A percentile compares a stretch with the other conserved stretches of the same genome.
Evolutionary conservation across 2,888 invertebrate genomes (phyloP).

Genomic region (Melinaea marsaeus): DNA sequence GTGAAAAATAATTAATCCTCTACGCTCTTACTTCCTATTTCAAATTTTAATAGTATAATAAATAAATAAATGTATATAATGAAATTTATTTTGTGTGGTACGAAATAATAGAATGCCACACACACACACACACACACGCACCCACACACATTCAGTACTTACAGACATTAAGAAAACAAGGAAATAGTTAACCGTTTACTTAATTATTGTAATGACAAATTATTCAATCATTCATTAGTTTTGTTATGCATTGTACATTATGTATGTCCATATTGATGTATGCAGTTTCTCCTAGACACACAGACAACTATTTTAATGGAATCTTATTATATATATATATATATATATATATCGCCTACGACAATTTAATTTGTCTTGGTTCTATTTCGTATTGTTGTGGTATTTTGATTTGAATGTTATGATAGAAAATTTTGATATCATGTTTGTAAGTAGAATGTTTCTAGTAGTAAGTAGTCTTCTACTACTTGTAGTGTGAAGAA

Average conservation of each 20-base stretch:
- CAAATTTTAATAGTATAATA: too few relatives aligned
- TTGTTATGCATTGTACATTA: slow-evolving; percentile 30
- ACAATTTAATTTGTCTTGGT: slow-evolving; percentile 24
- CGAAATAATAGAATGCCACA: background rate
- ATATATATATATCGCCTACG: slow-evolving; percentile 21
- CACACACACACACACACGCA: too few relatives aligned
- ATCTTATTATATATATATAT: background rate
- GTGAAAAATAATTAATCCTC: too few relatives aligned
- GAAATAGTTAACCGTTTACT: slow-evolving; percentile 14
- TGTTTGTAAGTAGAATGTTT: too few relatives aligned
- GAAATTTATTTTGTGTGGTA: background rate
- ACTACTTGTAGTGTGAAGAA: too few relatives aligned
- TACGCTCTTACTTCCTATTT: too few relatives aligned
- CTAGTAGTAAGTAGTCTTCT: too few relatives aligned
- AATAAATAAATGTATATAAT: too few relatives aligned
- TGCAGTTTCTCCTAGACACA: slow-evolving; percentile 47
- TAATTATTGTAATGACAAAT: slow-evolving; percentile 28
- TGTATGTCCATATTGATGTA: slow-evolving; percentile 37
- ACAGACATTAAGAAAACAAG: slow-evolving; percentile 15
- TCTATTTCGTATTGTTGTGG: slow-evolving; percentile 18
- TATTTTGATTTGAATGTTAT: slow-evolving; percentile 17
- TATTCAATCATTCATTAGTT: slow-evolving; percentile 26
- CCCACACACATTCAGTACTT: too few relatives aligned
- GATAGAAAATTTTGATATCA: slow-evolving; percentile 1
- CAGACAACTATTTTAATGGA: slow-evolving; percentile 36